A percentile compares a stretch with the other conserved stretches of the same genome.
Evolutionary conservation across 2,113 vertebrate species (phyloP).

Genomic region (Aramus guarauna): DNA sequence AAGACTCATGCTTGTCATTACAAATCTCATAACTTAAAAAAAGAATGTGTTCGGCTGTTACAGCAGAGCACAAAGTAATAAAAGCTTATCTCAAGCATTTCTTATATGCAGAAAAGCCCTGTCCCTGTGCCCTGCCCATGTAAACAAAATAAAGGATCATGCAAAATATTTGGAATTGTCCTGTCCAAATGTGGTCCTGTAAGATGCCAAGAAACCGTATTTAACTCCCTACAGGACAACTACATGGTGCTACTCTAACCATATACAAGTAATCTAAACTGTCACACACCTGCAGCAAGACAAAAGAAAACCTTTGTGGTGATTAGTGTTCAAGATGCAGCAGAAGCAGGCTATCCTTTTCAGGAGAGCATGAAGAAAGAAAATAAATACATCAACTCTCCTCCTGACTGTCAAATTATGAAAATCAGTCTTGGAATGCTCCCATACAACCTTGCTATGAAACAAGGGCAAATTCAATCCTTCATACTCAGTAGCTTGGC

Average conservation of each 20-base stretch:
- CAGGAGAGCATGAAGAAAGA: background rate
- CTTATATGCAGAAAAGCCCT: background rate
- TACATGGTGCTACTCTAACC: background rate
- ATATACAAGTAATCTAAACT: background rate
- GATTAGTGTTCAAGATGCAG: background rate
- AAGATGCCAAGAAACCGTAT: background rate
- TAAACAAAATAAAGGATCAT: background rate
- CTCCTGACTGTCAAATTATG: slow-evolving; percentile 57
- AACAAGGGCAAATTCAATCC: slow-evolving; percentile 61
- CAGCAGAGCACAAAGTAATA: background rate
- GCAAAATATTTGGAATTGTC: background rate
- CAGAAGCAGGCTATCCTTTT: slow-evolving; percentile 27
- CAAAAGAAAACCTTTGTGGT: background rate
- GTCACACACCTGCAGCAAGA: slow-evolving; percentile 10
- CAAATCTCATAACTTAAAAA: background rate
- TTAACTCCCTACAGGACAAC: background rate
- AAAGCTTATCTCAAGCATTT: background rate
- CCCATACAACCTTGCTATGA: slow-evolving; percentile 39
- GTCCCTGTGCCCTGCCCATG: background rate
- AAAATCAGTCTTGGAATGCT: slow-evolving; percentile 58
- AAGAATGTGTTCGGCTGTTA: background rate
- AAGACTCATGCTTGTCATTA: background rate
- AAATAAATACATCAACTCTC: slow-evolving; percentile 58
- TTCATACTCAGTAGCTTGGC: slow-evolving; percentile 50
- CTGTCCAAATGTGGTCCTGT: background rate